Evolutionary conservation across 2,113 vertebrate species (phyloP).

Genomic region (Nymphicus hollandicus): DNA sequence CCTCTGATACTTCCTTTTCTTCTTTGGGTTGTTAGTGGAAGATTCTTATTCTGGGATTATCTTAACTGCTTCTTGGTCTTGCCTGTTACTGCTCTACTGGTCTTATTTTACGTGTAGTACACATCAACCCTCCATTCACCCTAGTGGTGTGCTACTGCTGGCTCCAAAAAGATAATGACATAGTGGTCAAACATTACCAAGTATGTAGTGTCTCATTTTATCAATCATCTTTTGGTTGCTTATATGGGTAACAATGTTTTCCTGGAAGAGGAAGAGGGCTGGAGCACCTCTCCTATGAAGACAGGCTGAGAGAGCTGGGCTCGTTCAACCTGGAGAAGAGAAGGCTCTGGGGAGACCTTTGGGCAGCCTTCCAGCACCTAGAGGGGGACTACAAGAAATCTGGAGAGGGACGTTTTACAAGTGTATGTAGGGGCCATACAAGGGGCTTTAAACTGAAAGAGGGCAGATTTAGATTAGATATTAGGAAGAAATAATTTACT

Average conservation of each 20-base stretch:
- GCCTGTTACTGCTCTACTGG: not conserved
- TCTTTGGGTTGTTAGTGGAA: not conserved
- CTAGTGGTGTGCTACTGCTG: not conserved
- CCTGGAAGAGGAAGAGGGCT: not conserved
- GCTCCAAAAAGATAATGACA: not conserved
- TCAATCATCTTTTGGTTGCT: not conserved
- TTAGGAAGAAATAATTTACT: not conserved
- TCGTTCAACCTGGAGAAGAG: not conserved
- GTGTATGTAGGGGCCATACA: not conserved
- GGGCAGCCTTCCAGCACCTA: not conserved
- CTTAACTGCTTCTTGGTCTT: accelerated
- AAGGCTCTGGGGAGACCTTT: not conserved
- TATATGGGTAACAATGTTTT: not conserved
- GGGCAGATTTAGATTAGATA: not conserved
- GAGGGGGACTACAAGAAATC: not conserved
- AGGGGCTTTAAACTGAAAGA: not conserved
- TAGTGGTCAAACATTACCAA: not conserved
- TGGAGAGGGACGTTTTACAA: not conserved
- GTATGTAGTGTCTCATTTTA: not conserved
- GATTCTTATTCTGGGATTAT: not conserved
- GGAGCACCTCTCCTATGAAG: not conserved
- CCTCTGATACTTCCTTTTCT: not conserved
- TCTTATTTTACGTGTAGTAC: not conserved
- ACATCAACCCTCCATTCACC: not conserved
- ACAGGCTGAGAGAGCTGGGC: not conserved